These are phyloP conservation scores for Cylas formicarius DNA, from an alignment of 1,140 invertebrate species.

Conservation along the genomic window DNA sequence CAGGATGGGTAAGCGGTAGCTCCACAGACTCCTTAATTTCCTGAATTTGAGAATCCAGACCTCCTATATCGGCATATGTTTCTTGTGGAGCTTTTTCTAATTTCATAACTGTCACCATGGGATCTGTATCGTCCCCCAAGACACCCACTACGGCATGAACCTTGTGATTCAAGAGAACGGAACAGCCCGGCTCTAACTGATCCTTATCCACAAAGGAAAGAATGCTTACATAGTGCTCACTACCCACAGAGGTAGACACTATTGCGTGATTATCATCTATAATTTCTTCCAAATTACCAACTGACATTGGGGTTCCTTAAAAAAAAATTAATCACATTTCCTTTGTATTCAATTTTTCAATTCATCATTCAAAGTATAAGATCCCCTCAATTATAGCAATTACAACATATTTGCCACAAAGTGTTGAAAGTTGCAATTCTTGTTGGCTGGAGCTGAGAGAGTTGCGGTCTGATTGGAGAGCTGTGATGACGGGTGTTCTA, in stretches of 20 bases:
- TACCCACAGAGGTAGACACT: slow-evolving; percentile 98
- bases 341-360: not conserved
- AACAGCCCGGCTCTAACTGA: slow-evolving; percentile 97
- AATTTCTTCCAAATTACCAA: slow-evolving; percentile 98
- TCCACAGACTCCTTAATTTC: slow-evolving; percentile 99
- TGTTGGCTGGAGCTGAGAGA: too few relatives aligned
- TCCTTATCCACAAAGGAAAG: slow-evolving; percentile 99
- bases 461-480: too few relatives aligned
- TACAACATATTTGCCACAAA: not conserved
- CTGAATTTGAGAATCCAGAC: slow-evolving; percentile 98
- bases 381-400: not conserved
- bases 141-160: slow-evolving; percentile 99
- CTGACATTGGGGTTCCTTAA: slow-evolving; percentile 95
- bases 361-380: not conserved
- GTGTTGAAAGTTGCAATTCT: too few relatives aligned
- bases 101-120: slow-evolving; percentile 99
- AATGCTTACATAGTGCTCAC: slow-evolving; percentile 99
- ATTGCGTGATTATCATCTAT: slow-evolving; percentile 99
- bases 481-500: too few relatives aligned
- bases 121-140: slow-evolving; percentile 98
- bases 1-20: slow-evolving; percentile 96
- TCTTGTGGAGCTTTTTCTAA: slow-evolving; percentile 99
- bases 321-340: slow-evolving; percentile 8
- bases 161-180: slow-evolving; percentile 98
- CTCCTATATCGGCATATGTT: slow-evolving; percentile 99